These are phyloP conservation scores for Hypanus sabinus DNA, from an alignment of 2,113 vertebrate species.

Conservation along the genomic window DNA sequence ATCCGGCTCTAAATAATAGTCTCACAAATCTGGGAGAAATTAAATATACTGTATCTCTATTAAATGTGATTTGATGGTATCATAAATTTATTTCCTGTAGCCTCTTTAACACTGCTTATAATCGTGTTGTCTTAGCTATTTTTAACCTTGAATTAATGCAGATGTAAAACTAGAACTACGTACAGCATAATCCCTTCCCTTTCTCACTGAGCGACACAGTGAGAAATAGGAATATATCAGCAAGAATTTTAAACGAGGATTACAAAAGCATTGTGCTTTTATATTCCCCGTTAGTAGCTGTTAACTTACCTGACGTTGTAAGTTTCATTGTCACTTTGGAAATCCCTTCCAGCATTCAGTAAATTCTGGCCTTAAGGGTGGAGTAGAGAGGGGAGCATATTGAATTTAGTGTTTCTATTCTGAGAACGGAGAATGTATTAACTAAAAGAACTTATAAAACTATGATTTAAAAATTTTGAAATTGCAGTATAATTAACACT, in stretches of 20 bases:
- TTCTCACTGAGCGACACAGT: neutral
- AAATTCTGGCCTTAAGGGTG: neutral
- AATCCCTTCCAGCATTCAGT: neutral
- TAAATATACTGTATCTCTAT: neutral
- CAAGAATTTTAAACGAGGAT: neutral
- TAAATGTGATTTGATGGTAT: neutral
- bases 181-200: neutral
- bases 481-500: neutral
- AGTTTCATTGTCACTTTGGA: neutral
- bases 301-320: neutral
- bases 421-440: conserved; percentile 17
- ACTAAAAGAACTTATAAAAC: neutral
- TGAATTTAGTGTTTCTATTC: neutral
- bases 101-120: neutral
- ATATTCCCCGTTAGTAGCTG: neutral
- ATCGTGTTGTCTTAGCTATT: neutral
- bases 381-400: neutral
- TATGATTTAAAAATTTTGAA: neutral
- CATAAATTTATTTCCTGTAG: neutral
- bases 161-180: neutral
- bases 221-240: neutral
- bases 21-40: neutral
- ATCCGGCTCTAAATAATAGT: neutral
- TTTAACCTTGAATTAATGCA: neutral
- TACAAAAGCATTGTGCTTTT: neutral